These are phyloP conservation scores for Hippocampus zosterae DNA, from an alignment of 2,113 vertebrate genomes.

Conservation along the genomic window DNA sequence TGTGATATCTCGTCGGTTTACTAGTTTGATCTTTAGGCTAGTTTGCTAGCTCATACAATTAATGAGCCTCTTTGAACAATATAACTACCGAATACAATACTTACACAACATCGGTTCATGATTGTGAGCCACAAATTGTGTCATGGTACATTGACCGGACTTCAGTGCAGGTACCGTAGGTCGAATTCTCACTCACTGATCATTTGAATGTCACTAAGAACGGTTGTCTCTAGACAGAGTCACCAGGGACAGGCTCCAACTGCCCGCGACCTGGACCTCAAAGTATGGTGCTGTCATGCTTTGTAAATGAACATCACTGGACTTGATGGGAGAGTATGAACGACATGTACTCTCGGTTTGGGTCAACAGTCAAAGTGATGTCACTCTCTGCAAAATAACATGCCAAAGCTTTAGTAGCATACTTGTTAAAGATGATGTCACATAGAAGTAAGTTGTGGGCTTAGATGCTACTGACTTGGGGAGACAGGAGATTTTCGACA, in stretches of 20 bases:
- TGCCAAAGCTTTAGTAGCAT: background rate
- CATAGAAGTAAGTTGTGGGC: background rate
- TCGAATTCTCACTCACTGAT: too few species aligned
- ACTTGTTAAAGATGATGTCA: background rate
- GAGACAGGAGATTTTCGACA: background rate
- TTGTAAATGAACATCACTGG: background rate
- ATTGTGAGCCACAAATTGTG: too few species aligned
- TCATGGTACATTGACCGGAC: too few species aligned
- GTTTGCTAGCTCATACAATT: background rate
- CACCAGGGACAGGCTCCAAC: background rate
- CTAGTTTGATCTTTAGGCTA: background rate
- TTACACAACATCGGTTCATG: too few species aligned
- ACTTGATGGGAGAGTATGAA: background rate
- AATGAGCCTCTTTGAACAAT: background rate
- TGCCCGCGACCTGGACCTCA: too few species aligned
- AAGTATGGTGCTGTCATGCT: too few species aligned
- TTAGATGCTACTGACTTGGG: background rate
- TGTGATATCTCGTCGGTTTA: background rate
- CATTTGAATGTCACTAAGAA: background rate
- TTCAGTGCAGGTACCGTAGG: too few species aligned
- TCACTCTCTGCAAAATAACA: background rate
- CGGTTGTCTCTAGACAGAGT: background rate
- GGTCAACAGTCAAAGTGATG: background rate
- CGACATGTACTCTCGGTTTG: background rate
- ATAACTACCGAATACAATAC: too few species aligned